phyloP scores from a whole-genome alignment of 2,113 vertebrate genomes.

The Ptyas mucosa region DNA sequence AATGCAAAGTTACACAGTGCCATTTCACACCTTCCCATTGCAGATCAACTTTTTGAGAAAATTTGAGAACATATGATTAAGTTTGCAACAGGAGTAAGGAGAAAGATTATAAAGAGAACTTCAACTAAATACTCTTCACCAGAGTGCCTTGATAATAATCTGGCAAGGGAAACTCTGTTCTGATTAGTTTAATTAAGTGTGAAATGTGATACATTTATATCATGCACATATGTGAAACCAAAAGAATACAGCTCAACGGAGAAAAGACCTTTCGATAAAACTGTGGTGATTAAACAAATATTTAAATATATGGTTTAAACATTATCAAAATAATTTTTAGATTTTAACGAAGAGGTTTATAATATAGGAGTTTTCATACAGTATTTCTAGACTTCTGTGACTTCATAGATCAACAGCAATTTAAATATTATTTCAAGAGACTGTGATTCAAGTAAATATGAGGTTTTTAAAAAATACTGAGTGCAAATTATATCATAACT shows the following conservation, averaged over 20 bases:
- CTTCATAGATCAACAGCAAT: not conserved
- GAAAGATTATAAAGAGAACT: not conserved
- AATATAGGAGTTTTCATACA: not conserved
- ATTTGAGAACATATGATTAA: conserved; percentile 7
- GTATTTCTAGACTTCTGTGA: not conserved
- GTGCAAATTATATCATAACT: not conserved
- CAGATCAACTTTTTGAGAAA: not conserved
- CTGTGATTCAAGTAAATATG: not conserved
- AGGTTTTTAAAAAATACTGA: not conserved
- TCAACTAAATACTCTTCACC: not conserved
- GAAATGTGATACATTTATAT: conserved; percentile 21
- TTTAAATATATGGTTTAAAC: not conserved
- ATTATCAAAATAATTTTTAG: not conserved
- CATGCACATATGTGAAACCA: not conserved
- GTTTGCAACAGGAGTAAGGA: not conserved
- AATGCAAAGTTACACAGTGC: not conserved
- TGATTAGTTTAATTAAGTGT: conserved; percentile 9
- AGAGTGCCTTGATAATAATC: conserved; percentile 8
- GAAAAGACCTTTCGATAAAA: not conserved
- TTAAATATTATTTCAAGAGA: not conserved
- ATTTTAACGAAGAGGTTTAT: not conserved
- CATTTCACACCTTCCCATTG: not conserved
- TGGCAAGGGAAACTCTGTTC: not conserved
- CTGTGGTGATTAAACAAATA: not conserved
- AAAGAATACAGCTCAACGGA: not conserved